Evolutionary conservation across 2,797 vertebrate genomes (phyloP).

Genomic region (Denticeps clupeoides): DNA sequence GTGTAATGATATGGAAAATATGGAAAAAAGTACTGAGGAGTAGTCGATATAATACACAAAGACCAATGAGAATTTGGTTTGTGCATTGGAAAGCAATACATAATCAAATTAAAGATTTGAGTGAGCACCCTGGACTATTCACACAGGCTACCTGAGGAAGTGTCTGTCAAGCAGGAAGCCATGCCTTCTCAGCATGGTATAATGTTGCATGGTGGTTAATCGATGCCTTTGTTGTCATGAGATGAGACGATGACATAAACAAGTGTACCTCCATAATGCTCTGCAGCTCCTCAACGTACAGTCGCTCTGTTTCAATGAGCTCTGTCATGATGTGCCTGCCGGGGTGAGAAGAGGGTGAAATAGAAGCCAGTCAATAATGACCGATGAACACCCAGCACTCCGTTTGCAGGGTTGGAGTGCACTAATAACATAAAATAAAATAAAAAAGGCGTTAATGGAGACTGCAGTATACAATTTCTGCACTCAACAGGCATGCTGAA

Average conservation of each 20-base stretch:
- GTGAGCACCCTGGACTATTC: no score
- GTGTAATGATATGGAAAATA: no score
- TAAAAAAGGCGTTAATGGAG: background rate
- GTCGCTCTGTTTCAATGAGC: constrained; percentile 84
- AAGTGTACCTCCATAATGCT: constrained; percentile 83
- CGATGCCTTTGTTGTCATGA: background rate
- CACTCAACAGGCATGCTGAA: no score
- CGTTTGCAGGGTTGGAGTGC: no score
- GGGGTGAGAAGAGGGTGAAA: no score
- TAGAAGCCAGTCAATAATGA: background rate
- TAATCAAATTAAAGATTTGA: no score
- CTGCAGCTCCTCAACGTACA: constrained; percentile 88
- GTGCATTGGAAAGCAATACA: no score
- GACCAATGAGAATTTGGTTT: no score
- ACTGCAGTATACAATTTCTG: background rate
- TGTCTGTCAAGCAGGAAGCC: no score
- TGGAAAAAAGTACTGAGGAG: no score
- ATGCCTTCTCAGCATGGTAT: background rate
- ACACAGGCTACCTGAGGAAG: background rate
- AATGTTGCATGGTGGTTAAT: background rate
- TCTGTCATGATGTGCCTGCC: constrained; percentile 82
- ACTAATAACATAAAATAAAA: no score
- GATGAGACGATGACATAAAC: background rate
- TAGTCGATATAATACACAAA: no score
- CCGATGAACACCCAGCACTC: background rate